Base-by-base conservation (phyloP, 2,888 invertebrate genomes). In the Pomacea canaliculata region DNA sequence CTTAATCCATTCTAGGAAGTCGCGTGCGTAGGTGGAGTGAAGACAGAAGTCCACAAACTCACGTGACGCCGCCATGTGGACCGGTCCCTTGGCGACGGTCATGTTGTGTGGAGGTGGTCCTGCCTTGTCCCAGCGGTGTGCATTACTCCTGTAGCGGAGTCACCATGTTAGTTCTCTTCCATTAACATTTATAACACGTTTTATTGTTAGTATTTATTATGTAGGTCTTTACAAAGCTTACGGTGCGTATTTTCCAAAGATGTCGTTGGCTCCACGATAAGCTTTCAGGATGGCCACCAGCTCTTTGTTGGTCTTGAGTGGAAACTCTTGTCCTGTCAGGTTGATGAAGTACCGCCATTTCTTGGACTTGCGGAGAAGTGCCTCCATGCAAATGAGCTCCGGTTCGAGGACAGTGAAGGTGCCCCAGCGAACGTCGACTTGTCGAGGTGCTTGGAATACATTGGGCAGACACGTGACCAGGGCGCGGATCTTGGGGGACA, bases 241-340 rank as follows among this genome's bases (percentile, higher is more conserved):
- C 37, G 37, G 37, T 37, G 5, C 37, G 37, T 13, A 19, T 10
- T 72, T 74, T 9, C 84, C 85, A 16, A 79, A 81, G 7, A 86
- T 78, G 71, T 86, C 84, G 73, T 89, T 89, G 16, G 85, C 79
- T 4, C 89, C 89, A 70, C 86, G 85, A 77, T 84, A 86, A n/a
- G 83, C 80, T 27, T 82, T 82, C 7, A 87, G 79, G 37, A 87
- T 87, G 37, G 77, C 62, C 12, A 85, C 87, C 67, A 89, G 71
- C 76, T 89, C 87, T n/a, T 74, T 79, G 76, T 89, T 89, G 18
- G 86, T 88, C 62, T 85, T 83, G 60, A 89, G 78, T 1, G 88
- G 88, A 70, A 89, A 82, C 75, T 86, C 86, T 71, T 86, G 84
- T 9, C 75, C 73, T 46, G 73, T 67, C 73, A 73, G 67, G 67